phyloP scores from a whole-genome alignment of 2,888 invertebrate genomes.

The Ichneumon xanthorius region DNA sequence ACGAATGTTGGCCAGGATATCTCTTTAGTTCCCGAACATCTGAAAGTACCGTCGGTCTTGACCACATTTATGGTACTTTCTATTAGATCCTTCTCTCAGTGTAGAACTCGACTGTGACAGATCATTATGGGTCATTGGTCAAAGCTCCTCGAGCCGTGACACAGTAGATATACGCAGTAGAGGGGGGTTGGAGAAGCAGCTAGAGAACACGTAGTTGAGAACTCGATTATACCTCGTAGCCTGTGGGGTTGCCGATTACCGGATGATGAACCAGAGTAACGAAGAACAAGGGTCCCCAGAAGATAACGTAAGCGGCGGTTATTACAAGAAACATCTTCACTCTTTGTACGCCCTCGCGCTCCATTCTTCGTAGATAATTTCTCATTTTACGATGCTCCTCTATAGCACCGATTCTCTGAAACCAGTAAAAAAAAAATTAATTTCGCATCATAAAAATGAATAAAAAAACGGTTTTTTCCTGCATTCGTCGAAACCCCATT shows the following conservation, averaged over 20 bases:
- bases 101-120: not conserved
- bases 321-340: constrained; percentile 95
- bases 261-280: constrained; percentile 93
- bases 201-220: constrained; percentile 9
- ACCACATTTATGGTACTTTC: too few species aligned
- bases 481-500: not conserved
- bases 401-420: constrained; percentile 86
- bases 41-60: too few species aligned
- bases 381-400: constrained; percentile 91
- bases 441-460: not conserved
- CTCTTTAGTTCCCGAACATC: too few species aligned
- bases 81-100: too few species aligned
- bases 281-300: constrained; percentile 96
- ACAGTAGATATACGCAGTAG: not conserved
- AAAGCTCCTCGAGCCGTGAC: constrained; percentile 18
- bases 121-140: constrained; percentile 36
- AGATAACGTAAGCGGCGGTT: constrained; percentile 93
- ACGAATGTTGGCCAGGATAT: too few species aligned
- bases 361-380: constrained; percentile 91
- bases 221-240: constrained; percentile 88
- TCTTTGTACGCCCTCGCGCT: constrained; percentile 92
- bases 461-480: not conserved
- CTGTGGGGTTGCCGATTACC: constrained; percentile 89
- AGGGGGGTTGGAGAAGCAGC: not conserved
- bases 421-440: constrained; percentile 10